Base-by-base conservation (phyloP, 1,140 invertebrate species). In the Lordiphosa mommai region DNA sequence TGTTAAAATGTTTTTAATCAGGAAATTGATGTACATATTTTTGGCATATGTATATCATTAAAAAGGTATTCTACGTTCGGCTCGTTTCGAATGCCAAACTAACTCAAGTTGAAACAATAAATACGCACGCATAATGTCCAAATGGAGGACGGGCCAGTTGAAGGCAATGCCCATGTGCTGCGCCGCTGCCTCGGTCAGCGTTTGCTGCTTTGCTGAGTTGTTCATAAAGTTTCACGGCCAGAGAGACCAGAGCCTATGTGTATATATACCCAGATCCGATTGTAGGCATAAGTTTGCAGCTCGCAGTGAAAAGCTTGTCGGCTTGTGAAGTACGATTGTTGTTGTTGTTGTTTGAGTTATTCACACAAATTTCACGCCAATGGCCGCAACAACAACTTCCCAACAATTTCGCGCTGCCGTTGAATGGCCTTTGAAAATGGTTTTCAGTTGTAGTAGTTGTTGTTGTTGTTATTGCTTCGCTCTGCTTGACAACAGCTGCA, bases 361-460 rank as follows among this genome's bases (percentile, higher is more conserved):
- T 80, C 74, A 80, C 71, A 80, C 74, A 82, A 82, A 82, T 74
- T 82, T 80, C 70, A 80, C 76, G 71, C 66, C 71, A 82, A 82
- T 82, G 66, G 66, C 51, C 64, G 67, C 52, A 50, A 36, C 48
- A 65, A 32, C 43, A 50, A 41, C 43, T 61, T 17, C 48, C 34
- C 47, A 70, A 27, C 48, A 48, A 69, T 44, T 72, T 72, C 43
- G 55, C 66, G 69, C 58, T 61, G 71, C 30, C 71, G 69, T 74
- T 68, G 58, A 69, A 55, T 70, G 72, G 65, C 72, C 73, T 77
- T 68, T 77, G 41, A 66, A 77, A 77, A 67, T 70, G 61, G 59
- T 76, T 76, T 40, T 40, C 37, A 16, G 46, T 49, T 49, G 37
- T 52, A 57, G 64, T 68, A 47, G 50, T 37, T 43, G 56, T 27